Percentiles rank a stretch among this genome's conserved stretches.
Conservation (phyloP, 2,113 vertebrate genomes). For the Corythornis madagascariensis region DNA sequence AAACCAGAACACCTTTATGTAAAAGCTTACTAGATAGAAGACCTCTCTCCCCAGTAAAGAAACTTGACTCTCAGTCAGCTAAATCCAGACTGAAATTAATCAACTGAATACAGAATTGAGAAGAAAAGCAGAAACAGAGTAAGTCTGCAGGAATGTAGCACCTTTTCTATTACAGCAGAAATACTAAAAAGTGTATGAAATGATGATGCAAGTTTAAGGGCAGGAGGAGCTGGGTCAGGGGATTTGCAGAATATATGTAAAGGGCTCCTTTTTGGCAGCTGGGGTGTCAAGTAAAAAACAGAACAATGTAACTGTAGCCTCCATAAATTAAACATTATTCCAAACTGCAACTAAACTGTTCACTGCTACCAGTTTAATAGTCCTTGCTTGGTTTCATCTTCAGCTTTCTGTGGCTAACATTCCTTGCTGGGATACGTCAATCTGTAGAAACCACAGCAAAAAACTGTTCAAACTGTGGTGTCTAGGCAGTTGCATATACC, state of each 20-base stretch:
- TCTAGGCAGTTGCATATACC: constrained; percentile 9
- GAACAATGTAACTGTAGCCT: background rate
- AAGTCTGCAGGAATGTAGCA: background rate
- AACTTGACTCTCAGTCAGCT: background rate
- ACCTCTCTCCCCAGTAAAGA: background rate
- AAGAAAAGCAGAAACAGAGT: background rate
- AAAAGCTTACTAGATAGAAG: background rate
- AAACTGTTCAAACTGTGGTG: constrained; percentile 8
- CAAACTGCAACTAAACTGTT: constrained; percentile 27
- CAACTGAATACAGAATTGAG: background rate
- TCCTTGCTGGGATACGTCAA: constrained; percentile 46
- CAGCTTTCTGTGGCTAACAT: constrained; percentile 53
- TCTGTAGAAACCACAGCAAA: constrained; percentile 57
- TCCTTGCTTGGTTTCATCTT: constrained; percentile 39
- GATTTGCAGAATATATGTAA: background rate
- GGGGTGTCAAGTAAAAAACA: background rate
- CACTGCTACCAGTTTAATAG: constrained; percentile 45
- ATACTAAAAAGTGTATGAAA: background rate
- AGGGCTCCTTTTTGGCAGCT: background rate
- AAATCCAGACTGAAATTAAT: background rate
- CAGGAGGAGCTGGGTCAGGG: background rate
- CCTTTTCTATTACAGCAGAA: background rate
- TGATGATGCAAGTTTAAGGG: background rate
- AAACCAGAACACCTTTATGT: background rate
- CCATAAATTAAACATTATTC: constrained; percentile 18